Evolutionary conservation across 2,113 vertebrate genomes (phyloP).

Genomic region (Dicrurus megarhynchus): DNA sequence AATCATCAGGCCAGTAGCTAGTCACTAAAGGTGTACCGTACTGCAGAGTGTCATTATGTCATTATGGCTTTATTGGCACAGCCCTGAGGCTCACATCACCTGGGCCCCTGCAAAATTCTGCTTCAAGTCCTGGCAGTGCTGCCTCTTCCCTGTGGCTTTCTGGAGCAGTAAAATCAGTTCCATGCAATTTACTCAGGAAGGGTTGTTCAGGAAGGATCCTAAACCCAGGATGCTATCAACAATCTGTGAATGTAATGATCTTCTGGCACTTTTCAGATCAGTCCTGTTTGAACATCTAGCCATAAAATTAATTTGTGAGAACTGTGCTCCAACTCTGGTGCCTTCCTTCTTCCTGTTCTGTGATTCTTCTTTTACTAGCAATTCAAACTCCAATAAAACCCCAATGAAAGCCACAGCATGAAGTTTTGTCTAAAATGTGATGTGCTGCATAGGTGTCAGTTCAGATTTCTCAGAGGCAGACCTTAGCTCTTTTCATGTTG

Average conservation of each 20-base stretch:
- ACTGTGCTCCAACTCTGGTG: background rate
- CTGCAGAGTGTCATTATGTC: background rate
- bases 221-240: background rate
- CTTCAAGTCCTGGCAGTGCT: background rate
- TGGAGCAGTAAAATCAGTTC: background rate
- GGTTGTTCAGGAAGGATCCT: background rate
- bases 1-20: background rate
- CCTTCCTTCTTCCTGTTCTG: background rate
- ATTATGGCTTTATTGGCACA: background rate
- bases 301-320: slow-evolving; percentile 6
- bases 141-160: background rate
- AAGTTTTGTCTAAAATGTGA: background rate
- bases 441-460: background rate
- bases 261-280: background rate
- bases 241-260: background rate
- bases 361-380: background rate
- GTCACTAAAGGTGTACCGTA: background rate
- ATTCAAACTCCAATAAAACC: background rate
- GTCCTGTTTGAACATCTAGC: background rate
- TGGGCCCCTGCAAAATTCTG: background rate
- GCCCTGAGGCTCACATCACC: background rate
- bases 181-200: background rate
- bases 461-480: background rate
- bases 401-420: background rate
- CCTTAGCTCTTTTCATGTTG: background rate